Evolutionary conservation across 2,888 invertebrate genomes (phyloP).

Genomic region (Drosophila peninsularis): DNA sequence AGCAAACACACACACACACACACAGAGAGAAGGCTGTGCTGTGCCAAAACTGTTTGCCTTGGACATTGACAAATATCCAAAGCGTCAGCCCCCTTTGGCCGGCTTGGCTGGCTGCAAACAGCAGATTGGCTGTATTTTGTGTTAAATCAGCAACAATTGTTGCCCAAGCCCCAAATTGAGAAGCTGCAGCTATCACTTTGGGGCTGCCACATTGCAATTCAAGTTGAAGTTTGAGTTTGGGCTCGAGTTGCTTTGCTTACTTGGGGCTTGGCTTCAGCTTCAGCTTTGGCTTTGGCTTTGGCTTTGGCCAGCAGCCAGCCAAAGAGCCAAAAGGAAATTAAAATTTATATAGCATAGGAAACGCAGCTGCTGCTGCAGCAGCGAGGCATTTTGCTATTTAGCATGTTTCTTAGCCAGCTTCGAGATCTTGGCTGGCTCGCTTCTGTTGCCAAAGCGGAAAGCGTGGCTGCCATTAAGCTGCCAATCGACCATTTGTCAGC

Average conservation of each 20-base stretch:
- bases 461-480: slow-evolving; percentile 75
- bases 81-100: slow-evolving; percentile 26
- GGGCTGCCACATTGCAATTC: slow-evolving; percentile 39
- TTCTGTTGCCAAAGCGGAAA: slow-evolving; percentile 59
- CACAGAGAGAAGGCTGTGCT: slow-evolving; percentile 3
- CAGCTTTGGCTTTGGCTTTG: slow-evolving; percentile 14
- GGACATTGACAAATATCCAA: slow-evolving; percentile 72
- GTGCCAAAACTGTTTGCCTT: slow-evolving; percentile 51
- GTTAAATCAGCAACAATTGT: slow-evolving; percentile 78
- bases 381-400: slow-evolving; percentile 63
- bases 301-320: slow-evolving; percentile 59
- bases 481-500: slow-evolving; percentile 77
- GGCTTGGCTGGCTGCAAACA: slow-evolving; percentile 12
- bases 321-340: slow-evolving; percentile 57
- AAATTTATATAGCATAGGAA: slow-evolving; percentile 71
- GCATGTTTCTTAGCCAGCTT: slow-evolving; percentile 58
- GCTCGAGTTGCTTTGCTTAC: slow-evolving; percentile 27
- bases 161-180: slow-evolving; percentile 50
- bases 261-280: slow-evolving; percentile 36
- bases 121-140: slow-evolving; percentile 73
- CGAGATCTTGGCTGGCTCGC: slow-evolving; percentile 15
- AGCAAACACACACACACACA: slow-evolving; percentile 7
- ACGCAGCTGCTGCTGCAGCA: slow-evolving; percentile 5
- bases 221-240: slow-evolving; percentile 30
- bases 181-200: slow-evolving; percentile 60